Conservation (phyloP, 2,888 invertebrate genomes). For the Drosophila kanekoi region DNA sequence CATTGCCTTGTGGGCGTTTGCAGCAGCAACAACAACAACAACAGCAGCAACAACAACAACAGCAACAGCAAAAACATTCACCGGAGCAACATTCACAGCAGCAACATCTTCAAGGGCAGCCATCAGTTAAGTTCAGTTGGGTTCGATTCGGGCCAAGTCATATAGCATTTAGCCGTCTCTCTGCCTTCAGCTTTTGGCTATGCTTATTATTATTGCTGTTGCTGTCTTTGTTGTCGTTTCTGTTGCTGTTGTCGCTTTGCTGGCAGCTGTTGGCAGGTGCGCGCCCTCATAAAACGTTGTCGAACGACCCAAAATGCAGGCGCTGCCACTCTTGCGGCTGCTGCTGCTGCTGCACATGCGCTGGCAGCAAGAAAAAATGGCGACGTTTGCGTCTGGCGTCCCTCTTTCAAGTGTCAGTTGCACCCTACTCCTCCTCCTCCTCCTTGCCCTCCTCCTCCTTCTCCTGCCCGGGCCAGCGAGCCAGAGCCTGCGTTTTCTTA, state of each 20-base stretch:
- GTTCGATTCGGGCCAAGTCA: slow-evolving; percentile 49
- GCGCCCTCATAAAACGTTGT: slow-evolving; percentile 76
- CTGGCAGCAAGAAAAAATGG: slow-evolving; percentile 58
- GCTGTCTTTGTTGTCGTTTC: slow-evolving; percentile 13
- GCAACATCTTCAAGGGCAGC: slow-evolving; percentile 69
- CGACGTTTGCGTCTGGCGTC: slow-evolving; percentile 52
- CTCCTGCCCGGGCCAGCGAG: too few species aligned
- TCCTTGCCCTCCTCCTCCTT: slow-evolving; percentile 8
- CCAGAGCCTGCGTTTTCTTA: slow-evolving; percentile 59
- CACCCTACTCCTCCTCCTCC: slow-evolving; percentile 35
- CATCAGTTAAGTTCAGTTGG: slow-evolving; percentile 25
- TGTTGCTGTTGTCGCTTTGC: slow-evolving; percentile 18
- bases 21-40: slow-evolving; percentile 21
- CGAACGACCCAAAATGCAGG: slow-evolving; percentile 55
- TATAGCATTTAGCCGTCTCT: slow-evolving; percentile 43
- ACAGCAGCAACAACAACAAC: slow-evolving; percentile 2
- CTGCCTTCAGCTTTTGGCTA: slow-evolving; percentile 74
- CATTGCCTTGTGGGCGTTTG: slow-evolving; percentile 68
- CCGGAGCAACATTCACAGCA: slow-evolving; percentile 32
- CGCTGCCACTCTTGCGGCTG: slow-evolving; percentile 29
- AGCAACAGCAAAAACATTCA: slow-evolving; percentile 36
- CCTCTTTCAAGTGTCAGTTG: slow-evolving; percentile 70
- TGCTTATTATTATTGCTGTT: slow-evolving; percentile 61
- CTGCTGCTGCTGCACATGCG: slow-evolving; percentile 38
- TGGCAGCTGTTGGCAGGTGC: slow-evolving; percentile 79